Base-by-base conservation (phyloP, 2,113 vertebrate species). In the Vulpes lagopus region DNA sequence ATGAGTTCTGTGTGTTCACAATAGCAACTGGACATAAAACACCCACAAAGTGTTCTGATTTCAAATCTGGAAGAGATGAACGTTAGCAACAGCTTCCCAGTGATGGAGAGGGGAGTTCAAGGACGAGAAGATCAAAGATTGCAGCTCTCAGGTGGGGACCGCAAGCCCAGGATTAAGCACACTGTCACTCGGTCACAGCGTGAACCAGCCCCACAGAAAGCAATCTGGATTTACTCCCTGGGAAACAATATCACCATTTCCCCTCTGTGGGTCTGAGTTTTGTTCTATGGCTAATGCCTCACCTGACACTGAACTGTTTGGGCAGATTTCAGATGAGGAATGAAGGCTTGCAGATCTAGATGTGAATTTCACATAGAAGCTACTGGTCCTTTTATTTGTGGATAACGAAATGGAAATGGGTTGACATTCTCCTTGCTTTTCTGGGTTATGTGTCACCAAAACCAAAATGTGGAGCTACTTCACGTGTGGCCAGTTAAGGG, bases 31-130 rank as follows among this genome's bases (percentile, higher is more conserved):
- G 69, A 94, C 74, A 89, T 25, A 74, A 86, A 95, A 97, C 67
- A 23, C n/a, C 11, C 19, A 35, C 1, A 0, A 32, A 9, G 19
- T 59, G 19, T 14, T 86, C 55, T 3, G 27, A 71, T 53, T 79
- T 96, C 84, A 57, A 59, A 84, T 69, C 67, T 23, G 55, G 85
- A 69, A 59, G 53, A 94, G 89, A 84, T 62, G 86, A 84, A 87
- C 78, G 88, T 59, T 51, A 94, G 69, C 15, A 0, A 49, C 9
- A 4, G 65, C 59, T 64, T 67, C 67, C 84, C 73, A 7, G 0
- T 11, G 65, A 59, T 27, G 55, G 0, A 12, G 12, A 53, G 73
- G 74, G 85, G 81, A 57, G 32, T 80, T 89, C 93, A 76, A 86
- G 93, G 78, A 62, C 23, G 3, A 38, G 30, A 53, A 71, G 95